Percentiles rank a stretch among this genome's conserved stretches.
phyloP scores from a whole-genome alignment of 2,888 invertebrate genomes.

The Lasius platythorax region DNA sequence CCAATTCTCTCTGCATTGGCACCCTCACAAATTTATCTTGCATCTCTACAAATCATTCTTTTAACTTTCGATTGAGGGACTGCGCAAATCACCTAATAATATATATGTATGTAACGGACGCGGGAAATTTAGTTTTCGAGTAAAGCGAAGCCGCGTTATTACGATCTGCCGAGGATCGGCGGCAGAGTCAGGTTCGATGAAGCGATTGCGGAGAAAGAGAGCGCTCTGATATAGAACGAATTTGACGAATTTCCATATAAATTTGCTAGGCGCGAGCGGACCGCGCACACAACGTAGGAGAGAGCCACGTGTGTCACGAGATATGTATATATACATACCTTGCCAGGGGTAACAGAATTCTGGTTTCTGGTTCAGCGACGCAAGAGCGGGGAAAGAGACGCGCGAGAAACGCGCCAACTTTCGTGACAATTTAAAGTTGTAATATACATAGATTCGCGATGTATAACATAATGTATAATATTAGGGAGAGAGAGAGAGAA shows the following conservation, averaged over 20 bases:
- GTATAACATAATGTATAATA: not conserved
- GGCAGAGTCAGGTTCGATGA: conserved; percentile 45
- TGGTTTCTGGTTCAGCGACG: not conserved
- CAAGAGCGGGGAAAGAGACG: not conserved
- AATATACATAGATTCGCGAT: not conserved
- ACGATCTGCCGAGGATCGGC: conserved; percentile 53
- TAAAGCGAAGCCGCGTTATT: conserved; percentile 53
- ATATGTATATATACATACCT: conserved; percentile 11
- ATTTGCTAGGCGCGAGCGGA: conserved; percentile 81
- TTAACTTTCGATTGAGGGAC: not conserved
- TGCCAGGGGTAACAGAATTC: conserved; percentile 20
- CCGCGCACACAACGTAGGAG: conserved; percentile 70
- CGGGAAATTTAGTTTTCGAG: not conserved
- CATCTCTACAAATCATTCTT: not conserved
- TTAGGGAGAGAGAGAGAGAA: not conserved
- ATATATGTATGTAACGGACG: not conserved
- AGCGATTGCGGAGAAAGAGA: conserved; percentile 67
- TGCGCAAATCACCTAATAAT: not conserved
- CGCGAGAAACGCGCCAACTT: not conserved
- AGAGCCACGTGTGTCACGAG: conserved; percentile 46
- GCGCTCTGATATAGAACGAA: conserved; percentile 79
- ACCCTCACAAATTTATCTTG: not conserved
- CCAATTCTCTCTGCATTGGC: not conserved
- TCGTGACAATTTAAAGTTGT: not conserved
- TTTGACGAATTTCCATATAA: conserved; percentile 86